phyloP scores from a whole-genome alignment of 2,113 vertebrate species.

The Melanerpes formicivorus region DNA sequence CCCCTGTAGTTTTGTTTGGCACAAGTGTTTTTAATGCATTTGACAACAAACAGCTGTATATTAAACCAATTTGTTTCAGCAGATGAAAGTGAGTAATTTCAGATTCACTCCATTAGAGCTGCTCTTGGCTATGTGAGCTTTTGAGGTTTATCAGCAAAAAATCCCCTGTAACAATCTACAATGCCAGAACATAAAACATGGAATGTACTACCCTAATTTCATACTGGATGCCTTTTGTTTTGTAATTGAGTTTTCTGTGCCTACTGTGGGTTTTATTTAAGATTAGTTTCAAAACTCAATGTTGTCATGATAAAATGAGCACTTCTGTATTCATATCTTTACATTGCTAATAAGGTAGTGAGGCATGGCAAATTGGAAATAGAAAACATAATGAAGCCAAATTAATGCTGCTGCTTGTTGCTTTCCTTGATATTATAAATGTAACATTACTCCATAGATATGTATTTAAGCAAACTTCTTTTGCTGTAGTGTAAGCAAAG shows the following conservation, averaged over 20 bases:
- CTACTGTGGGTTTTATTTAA: constrained; percentile 60
- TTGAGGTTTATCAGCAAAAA: constrained; percentile 56
- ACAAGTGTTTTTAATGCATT: constrained; percentile 40
- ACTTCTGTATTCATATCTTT: constrained; percentile 37
- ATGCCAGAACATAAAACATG: constrained; percentile 30
- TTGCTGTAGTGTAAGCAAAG: neutral
- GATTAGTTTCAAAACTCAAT: constrained; percentile 61
- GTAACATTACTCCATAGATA: neutral
- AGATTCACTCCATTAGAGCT: constrained; percentile 59
- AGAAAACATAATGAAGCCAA: constrained; percentile 32
- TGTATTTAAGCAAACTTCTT: neutral
- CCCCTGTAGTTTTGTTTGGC: constrained; percentile 39
- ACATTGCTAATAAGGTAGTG: constrained; percentile 46
- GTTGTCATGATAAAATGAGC: constrained; percentile 35
- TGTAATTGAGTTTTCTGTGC: constrained; percentile 53
- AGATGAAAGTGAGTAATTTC: constrained; percentile 58
- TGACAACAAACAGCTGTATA: constrained; percentile 54
- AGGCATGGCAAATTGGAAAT: constrained; percentile 13
- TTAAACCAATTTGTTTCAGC: constrained; percentile 63
- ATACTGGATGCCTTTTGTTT: constrained; percentile 65
- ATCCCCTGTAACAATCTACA: neutral
- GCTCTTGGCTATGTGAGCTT: constrained; percentile 49
- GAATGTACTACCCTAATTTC: constrained; percentile 60
- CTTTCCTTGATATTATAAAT: constrained; percentile 17
- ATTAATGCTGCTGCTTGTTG: neutral